A percentile compares a stretch with the other conserved stretches of the same genome.
Conservation (phyloP, 2,113 vertebrate genomes). For the Hemiprocne comata region DNA sequence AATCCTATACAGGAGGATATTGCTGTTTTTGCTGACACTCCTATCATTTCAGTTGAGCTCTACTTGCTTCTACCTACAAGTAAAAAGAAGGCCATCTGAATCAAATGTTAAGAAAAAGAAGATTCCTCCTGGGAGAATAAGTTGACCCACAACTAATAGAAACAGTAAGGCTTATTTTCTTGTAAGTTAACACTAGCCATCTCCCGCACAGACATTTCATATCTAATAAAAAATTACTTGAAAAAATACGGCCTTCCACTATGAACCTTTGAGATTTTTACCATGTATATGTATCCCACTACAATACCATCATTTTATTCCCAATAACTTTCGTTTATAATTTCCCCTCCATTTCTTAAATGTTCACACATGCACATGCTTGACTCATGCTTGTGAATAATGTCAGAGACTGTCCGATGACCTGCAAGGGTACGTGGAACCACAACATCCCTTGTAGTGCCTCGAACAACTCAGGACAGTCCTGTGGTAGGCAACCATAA, state of each 20-base stretch:
- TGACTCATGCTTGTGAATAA: not conserved
- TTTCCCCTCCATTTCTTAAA: not conserved
- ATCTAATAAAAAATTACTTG: not conserved
- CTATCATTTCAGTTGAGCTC: not conserved
- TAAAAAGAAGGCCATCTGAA: not conserved
- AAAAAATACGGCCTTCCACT: not conserved
- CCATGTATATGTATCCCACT: not conserved
- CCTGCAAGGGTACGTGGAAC: no score
- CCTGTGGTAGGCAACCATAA: no score
- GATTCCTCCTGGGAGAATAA: not conserved
- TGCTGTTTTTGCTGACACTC: not conserved
- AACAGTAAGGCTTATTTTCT: not conserved
- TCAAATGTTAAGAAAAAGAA: not conserved
- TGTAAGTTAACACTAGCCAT: not conserved
- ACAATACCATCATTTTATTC: not conserved
- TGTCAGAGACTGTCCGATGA: no score
- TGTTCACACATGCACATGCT: fast-evolving
- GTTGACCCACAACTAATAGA: not conserved
- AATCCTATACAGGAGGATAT: not conserved
- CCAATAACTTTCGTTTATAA: not conserved
- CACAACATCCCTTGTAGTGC: no score
- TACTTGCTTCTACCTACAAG: not conserved
- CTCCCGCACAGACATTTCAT: not conserved
- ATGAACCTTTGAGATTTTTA: not conserved
- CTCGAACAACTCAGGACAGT: no score